Base-by-base conservation (phyloP, 30 jellyfish, hydroid and myxozoan species). In the Calvadosia cruxmelitensis region DNA sequence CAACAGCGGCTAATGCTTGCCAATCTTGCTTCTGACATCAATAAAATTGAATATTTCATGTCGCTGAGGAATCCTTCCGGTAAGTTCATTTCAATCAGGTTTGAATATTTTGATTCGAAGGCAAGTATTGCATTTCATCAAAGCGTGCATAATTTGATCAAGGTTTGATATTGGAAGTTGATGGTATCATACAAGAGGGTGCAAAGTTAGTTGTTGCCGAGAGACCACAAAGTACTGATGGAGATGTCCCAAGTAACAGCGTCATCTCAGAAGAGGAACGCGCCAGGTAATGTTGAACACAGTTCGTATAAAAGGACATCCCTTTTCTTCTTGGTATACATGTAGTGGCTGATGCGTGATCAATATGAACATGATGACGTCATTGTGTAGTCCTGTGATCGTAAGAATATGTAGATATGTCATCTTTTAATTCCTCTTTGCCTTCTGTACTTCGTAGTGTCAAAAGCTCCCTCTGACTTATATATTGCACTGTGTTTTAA, bases 21-120 rank as follows among this genome's bases (percentile, higher is more conserved):
- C 3, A 74, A 61, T 53, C 77, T 85, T 5, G 82, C 91, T 16
- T 68, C 96, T n/a, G 96, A 85, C 48, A 87, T 85, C 27, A 52
- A 36, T 53, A 85, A 75, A 69, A 74, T 85, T 2, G 49, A 79
- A 24, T 64, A 85, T 36, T 85, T 34, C 63, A 35, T 68, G 53
- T 25, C 49, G 27, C 70, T 78, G 33, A 73, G 82, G 48, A 64
- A 78, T 2, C 92, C 72, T 51, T 24, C 84, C 34, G 96, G 96
- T 85, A 50, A 1, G 78, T 23, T 0, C 28, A 24, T 63, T 28
- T 25, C 31, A 25, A 2, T 5, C n/a, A n/a, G n/a, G n/a, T n/a
- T n/a, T n/a, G n/a, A n/a, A n/a, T n/a, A n/a, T n/a, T n/a, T n/a
- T n/a, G n/a, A n/a, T n/a, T n/a, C n/a, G n/a, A 24, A 27, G 49